Percentiles rank a stretch among this genome's conserved stretches.
phyloP scores from a whole-genome alignment of 2,888 invertebrate species.

The Homarus gammarus region DNA sequence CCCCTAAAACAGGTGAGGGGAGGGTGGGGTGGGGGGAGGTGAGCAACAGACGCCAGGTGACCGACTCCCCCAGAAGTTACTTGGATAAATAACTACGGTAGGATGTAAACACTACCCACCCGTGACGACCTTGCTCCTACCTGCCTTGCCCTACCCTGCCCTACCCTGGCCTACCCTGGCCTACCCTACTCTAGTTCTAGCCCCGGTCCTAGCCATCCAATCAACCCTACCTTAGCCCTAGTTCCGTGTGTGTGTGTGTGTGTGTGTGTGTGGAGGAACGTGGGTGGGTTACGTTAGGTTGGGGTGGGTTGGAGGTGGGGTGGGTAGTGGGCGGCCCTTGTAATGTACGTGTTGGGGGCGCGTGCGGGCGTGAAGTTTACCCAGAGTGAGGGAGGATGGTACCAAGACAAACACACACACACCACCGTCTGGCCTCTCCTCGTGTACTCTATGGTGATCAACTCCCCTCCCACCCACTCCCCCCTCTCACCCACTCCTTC shows the following conservation, averaged over 20 bases:
- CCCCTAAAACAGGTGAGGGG: too few species aligned
- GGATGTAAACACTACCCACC: neutral
- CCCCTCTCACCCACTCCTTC: neutral
- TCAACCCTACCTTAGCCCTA: too few species aligned
- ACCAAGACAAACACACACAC: constrained; percentile 20
- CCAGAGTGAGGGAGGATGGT: neutral
- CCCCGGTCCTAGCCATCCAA: too few species aligned
- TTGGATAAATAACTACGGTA: neutral
- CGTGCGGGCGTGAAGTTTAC: constrained; percentile 1
- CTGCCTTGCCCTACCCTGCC: neutral
- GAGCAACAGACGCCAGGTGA: neutral
- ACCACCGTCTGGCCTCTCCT: neutral
- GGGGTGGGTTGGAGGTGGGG: too few species aligned
- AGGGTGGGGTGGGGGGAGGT: neutral
- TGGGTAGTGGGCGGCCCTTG: too few species aligned
- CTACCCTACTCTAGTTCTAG: too few species aligned
- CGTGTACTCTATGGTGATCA: neutral
- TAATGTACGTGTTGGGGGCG: neutral
- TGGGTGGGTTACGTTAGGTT: too few species aligned
- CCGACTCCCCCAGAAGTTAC: neutral
- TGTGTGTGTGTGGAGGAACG: too few species aligned
- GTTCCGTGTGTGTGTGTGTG: too few species aligned
- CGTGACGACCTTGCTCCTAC: too few species aligned
- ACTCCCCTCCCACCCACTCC: neutral
- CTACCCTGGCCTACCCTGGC: neutral